Evolutionary conservation across 2,797 vertebrate genomes (phyloP).

Genomic region (Carapus acus): DNA sequence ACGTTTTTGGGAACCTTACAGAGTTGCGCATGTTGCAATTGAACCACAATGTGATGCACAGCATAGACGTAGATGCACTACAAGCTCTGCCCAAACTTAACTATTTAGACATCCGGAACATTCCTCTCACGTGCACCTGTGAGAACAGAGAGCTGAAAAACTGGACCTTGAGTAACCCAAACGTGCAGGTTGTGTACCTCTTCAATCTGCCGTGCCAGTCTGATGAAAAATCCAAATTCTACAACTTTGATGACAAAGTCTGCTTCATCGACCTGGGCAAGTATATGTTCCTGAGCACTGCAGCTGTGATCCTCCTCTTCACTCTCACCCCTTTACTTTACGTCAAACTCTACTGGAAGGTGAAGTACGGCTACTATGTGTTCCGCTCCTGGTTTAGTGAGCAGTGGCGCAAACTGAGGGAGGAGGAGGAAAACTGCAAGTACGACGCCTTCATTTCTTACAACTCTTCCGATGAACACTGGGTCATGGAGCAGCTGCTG

Average conservation of each 20-base stretch:
- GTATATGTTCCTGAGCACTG: slow-evolving; percentile 69
- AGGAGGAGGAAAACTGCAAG: slow-evolving; percentile 71
- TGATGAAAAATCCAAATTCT: slow-evolving; percentile 50
- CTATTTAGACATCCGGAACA: slow-evolving; percentile 78
- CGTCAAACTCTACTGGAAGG: slow-evolving; percentile 75
- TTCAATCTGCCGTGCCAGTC: slow-evolving; percentile 65
- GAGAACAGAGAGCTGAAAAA: slow-evolving; percentile 72
- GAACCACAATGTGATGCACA: slow-evolving; percentile 75
- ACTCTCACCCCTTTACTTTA: slow-evolving; percentile 71
- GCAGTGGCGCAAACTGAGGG: slow-evolving; percentile 70
- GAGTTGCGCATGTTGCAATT: slow-evolving; percentile 64
- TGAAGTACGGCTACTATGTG: slow-evolving; percentile 78
- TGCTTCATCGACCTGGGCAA: slow-evolving; percentile 73
- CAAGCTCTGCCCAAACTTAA: slow-evolving; percentile 64
- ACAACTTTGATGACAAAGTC: slow-evolving; percentile 75
- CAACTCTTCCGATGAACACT: slow-evolving; percentile 77
- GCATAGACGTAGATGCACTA: slow-evolving; percentile 61
- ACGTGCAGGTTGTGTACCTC: slow-evolving; percentile 73
- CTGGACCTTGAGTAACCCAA: slow-evolving; percentile 63
- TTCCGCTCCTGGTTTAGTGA: slow-evolving; percentile 77
- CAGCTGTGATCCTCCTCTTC: slow-evolving; percentile 61
- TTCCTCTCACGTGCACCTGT: slow-evolving; percentile 79
- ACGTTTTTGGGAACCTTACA: slow-evolving; percentile 79
- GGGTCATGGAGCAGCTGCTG: slow-evolving; percentile 76
- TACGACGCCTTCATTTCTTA: slow-evolving; percentile 87